phyloP scores from a whole-genome alignment of 2,888 invertebrate species.

The Erebia palarica region DNA sequence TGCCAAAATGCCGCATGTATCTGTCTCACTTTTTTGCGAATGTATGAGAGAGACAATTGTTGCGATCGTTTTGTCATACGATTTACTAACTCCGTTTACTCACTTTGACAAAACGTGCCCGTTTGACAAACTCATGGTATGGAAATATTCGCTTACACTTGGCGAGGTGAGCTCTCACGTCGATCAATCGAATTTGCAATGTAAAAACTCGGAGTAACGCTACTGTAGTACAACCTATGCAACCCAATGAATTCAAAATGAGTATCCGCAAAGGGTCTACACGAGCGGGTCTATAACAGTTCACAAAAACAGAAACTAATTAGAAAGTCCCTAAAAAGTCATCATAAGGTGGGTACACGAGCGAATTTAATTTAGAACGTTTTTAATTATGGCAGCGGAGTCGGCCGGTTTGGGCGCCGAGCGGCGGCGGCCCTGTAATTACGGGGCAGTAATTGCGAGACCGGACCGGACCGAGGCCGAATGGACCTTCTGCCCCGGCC shows the following conservation, averaged over 20 bases:
- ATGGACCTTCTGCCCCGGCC: slow-evolving; percentile 55
- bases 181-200: no score
- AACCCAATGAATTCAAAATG: slow-evolving; percentile 28
- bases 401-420: slow-evolving; percentile 75
- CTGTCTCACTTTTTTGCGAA: no score
- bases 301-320: slow-evolving; percentile 71
- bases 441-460: slow-evolving; percentile 79
- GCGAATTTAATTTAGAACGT: slow-evolving; percentile 82
- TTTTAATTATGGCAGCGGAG: slow-evolving; percentile 79
- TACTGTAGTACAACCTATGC: not conserved
- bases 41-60: no score
- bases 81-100: no score
- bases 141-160: no score
- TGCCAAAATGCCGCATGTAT: no score
- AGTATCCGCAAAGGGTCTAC: slow-evolving; percentile 23
- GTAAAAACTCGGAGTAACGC: no score
- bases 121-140: no score
- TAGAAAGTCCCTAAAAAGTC: slow-evolving; percentile 80
- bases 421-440: slow-evolving; percentile 80
- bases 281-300: slow-evolving; percentile 49
- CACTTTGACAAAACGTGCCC: no score
- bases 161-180: no score
- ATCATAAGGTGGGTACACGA: slow-evolving; percentile 77
- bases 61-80: no score
- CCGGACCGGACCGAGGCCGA: slow-evolving; percentile 60